Conservation (phyloP, 1,140 invertebrate species). For the Hyposmocoma kahamanoa region DNA sequence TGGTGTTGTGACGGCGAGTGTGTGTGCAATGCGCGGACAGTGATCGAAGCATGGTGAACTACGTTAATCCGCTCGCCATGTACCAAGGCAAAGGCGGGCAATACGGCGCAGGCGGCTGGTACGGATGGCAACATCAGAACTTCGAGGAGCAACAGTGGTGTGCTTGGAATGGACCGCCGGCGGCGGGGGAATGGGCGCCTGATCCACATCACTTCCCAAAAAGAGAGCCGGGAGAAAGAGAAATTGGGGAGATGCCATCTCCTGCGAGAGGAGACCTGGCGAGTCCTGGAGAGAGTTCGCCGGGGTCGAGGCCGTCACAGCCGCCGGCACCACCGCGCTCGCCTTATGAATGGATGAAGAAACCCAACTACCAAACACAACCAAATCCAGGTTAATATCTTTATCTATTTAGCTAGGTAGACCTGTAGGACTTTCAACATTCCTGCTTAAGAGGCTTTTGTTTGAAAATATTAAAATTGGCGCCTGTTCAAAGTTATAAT, state of each 20-base stretch:
- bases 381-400: slow-evolving; percentile 81
- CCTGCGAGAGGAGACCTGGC: slow-evolving; percentile 79
- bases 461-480: too few relatives aligned
- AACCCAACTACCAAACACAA: slow-evolving; percentile 86
- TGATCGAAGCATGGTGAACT: slow-evolving; percentile 75
- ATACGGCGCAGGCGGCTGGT: slow-evolving; percentile 63
- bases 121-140: slow-evolving; percentile 72
- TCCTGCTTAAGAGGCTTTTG: too few relatives aligned
- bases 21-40: slow-evolving; percentile 61
- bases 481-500: too few relatives aligned
- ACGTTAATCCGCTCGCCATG: slow-evolving; percentile 75
- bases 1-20: slow-evolving; percentile 59
- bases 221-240: slow-evolving; percentile 56
- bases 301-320: slow-evolving; percentile 64
- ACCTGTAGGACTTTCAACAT: not conserved
- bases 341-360: slow-evolving; percentile 93
- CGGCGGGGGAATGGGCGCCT: slow-evolving; percentile 65
- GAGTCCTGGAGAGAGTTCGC: slow-evolving; percentile 75
- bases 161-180: slow-evolving; percentile 70
- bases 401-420: not conserved
- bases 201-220: slow-evolving; percentile 60
- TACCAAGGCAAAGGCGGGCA: slow-evolving; percentile 74
- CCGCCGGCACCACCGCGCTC: slow-evolving; percentile 80
- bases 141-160: slow-evolving; percentile 73
- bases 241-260: slow-evolving; percentile 75